phyloP scores from a whole-genome alignment of 2,113 vertebrate genomes.

The Tachuris rubrigastra region DNA sequence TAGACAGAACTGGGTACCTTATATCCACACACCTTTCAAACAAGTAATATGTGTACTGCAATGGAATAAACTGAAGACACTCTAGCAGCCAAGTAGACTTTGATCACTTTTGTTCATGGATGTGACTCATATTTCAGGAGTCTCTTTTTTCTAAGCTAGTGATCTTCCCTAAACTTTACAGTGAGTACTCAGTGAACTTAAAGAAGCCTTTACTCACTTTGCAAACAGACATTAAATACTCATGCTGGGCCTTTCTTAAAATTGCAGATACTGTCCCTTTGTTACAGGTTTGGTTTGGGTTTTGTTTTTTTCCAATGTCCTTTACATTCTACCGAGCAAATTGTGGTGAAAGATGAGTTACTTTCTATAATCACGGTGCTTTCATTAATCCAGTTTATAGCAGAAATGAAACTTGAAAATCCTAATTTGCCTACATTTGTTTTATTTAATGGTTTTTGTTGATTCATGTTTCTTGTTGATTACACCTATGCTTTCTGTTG shows the following conservation, averaged over 20 bases:
- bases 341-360: background rate
- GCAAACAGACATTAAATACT: background rate
- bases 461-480: background rate
- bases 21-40: background rate
- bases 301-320: background rate
- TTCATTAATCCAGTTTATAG: background rate
- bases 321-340: background rate
- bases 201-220: background rate
- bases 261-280: background rate
- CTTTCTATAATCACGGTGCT: background rate
- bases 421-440: background rate
- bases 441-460: background rate
- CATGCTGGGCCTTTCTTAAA: background rate
- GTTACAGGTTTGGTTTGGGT: background rate
- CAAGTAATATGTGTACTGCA: background rate
- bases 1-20: background rate
- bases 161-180: conserved; percentile 30
- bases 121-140: conserved; percentile 2
- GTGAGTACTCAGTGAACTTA: background rate
- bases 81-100: background rate
- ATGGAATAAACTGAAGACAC: background rate
- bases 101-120: conserved; percentile 34
- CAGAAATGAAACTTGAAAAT: background rate
- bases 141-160: background rate
- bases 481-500: background rate